A percentile compares a stretch with the other conserved stretches of the same genome.
These are phyloP conservation scores for Cylloceria caligata DNA, from an alignment of 2,888 invertebrate genomes.

Conservation along the genomic window DNA sequence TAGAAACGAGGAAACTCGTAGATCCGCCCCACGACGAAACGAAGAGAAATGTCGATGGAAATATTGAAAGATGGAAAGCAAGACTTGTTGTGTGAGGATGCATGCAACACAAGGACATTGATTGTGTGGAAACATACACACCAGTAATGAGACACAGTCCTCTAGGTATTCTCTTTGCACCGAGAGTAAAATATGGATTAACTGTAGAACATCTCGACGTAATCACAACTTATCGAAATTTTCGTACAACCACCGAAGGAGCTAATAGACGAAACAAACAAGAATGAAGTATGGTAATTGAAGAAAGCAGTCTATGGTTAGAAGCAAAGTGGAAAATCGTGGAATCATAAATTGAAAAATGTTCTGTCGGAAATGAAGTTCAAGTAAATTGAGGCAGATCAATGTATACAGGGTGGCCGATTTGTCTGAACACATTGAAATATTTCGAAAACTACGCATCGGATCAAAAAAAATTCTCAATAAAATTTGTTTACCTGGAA, in stretches of 20 bases:
- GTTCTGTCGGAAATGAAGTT: constrained; percentile 56
- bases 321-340: constrained; percentile 25
- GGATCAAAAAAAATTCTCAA: too few species aligned
- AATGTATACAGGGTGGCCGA: too few species aligned
- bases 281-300: constrained; percentile 14
- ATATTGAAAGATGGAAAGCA: too few species aligned
- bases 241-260: neutral
- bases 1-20: too few species aligned
- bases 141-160: constrained; percentile 66
- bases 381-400: neutral
- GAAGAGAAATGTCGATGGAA: too few species aligned
- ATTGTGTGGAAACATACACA: constrained; percentile 70
- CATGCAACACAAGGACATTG: constrained; percentile 4
- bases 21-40: too few species aligned
- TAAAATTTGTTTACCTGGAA: too few species aligned
- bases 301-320: constrained; percentile 37
- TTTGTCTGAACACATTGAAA: too few species aligned
- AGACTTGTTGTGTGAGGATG: too few species aligned
- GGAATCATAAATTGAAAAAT: constrained; percentile 60
- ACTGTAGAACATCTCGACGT: constrained; percentile 73
- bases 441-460: too few species aligned
- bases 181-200: constrained; percentile 66
- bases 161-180: constrained; percentile 67
- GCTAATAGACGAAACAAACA: neutral
- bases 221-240: constrained; percentile 68